These are phyloP conservation scores for Pomacea maculata DNA, from an alignment of 1,140 invertebrate species.

Conservation along the genomic window DNA sequence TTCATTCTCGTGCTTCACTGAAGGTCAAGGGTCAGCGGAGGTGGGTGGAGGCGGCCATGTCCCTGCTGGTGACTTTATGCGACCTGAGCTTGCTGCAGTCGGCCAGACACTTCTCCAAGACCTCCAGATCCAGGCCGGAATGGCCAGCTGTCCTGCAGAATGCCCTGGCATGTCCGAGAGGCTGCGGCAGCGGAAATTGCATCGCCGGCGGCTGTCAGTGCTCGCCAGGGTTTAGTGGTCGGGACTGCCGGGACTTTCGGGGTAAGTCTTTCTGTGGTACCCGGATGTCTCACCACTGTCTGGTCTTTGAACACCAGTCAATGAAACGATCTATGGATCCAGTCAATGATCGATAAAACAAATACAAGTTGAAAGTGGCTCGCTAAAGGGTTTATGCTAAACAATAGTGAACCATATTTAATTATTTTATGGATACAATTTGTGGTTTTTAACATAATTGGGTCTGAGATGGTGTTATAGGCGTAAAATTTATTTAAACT, in stretches of 20 bases:
- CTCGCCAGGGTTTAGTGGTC: constrained; percentile 3
- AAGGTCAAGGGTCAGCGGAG: constrained; percentile 13
- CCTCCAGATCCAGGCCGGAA: background rate
- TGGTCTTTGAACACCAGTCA: no score
- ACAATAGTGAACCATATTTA: no score
- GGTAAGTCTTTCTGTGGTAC: background rate
- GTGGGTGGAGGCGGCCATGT: constrained; percentile 17
- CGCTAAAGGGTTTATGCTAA: no score
- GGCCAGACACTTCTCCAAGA: constrained; percentile 1
- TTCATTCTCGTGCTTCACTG: background rate
- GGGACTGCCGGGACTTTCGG: background rate
- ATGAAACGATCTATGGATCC: no score
- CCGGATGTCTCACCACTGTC: no score
- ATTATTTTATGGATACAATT: no score
- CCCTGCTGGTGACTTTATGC: constrained; percentile 23
- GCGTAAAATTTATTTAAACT: no score
- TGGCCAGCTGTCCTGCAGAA: constrained; percentile 20
- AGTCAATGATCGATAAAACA: no score
- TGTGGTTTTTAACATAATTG: no score
- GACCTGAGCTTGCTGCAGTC: constrained; percentile 20
- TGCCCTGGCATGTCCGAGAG: constrained; percentile 22
- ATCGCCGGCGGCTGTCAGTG: constrained; percentile 17
- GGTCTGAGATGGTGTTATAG: no score
- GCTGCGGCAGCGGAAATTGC: constrained; percentile 27
- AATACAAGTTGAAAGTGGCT: no score